Evolutionary conservation across 2,888 invertebrate species (phyloP).

Genomic region (Ryuthela nishihirai): DNA sequence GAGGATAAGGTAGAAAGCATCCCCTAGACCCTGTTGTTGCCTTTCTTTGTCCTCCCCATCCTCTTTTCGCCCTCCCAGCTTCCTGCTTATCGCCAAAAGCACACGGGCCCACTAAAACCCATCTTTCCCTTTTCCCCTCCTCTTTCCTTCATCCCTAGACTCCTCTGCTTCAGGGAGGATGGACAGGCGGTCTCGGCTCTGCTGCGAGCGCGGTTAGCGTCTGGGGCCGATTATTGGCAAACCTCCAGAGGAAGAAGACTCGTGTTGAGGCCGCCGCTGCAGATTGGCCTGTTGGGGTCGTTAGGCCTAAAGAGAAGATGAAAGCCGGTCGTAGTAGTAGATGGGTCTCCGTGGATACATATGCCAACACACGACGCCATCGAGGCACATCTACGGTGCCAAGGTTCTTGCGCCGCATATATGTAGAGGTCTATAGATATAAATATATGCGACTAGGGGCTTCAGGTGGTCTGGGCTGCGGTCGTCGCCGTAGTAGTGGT

Average conservation of each 20-base stretch:
- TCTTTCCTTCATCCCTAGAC: slow-evolving; percentile 32
- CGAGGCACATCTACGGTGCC: no score
- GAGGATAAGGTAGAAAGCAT: slow-evolving; percentile 6
- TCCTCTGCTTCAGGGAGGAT: slow-evolving; percentile 27
- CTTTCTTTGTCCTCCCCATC: slow-evolving; percentile 3
- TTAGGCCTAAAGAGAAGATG: slow-evolving; percentile 40
- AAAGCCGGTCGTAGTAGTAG: slow-evolving; percentile 34
- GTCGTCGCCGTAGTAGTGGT: no score
- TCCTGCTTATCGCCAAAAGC: slow-evolving; percentile 31
- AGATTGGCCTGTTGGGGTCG: slow-evolving; percentile 37
- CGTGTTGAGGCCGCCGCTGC: slow-evolving; percentile 24
- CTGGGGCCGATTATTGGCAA: slow-evolving; percentile 28
- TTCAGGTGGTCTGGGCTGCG: no score
- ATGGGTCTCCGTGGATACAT: slow-evolving; percentile 38
- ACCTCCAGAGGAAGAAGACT: slow-evolving; percentile 20
- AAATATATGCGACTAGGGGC: no score
- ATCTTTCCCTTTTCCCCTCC: slow-evolving; percentile 29
- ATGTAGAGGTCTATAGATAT: no score
- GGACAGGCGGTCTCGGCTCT: slow-evolving; percentile 20
- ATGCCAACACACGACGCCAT: slow-evolving; percentile 32
- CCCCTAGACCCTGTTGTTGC: slow-evolving; percentile 10
- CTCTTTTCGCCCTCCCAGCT: no score
- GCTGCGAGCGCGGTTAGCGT: slow-evolving; percentile 28
- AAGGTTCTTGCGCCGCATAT: no score
- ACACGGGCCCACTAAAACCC: slow-evolving; percentile 33